phyloP scores from a whole-genome alignment of 2,113 vertebrate genomes.

The Pyrgilauda ruficollis region DNA sequence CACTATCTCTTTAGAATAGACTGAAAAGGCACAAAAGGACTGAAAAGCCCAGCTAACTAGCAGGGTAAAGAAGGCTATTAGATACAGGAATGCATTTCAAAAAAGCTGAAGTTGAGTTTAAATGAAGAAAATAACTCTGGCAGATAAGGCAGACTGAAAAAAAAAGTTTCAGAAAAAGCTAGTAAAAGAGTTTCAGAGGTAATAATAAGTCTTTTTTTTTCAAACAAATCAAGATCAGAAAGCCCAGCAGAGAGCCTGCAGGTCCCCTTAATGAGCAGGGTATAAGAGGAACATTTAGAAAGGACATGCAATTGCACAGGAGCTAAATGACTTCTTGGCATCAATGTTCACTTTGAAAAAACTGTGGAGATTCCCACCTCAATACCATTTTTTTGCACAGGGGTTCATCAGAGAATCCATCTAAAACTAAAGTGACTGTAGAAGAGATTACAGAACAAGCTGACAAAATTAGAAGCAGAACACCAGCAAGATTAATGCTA shows the following conservation, averaged over 20 bases:
- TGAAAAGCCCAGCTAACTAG: slow-evolving; percentile 6
- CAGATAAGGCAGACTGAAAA: not conserved
- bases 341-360: not conserved
- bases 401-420: not conserved
- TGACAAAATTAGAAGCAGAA: not conserved
- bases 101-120: not conserved
- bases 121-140: slow-evolving; percentile 28
- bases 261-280: slow-evolving; percentile 16
- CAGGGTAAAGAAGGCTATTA: slow-evolving; percentile 16
- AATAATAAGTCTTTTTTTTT: not conserved
- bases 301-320: not conserved
- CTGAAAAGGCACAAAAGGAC: not conserved
- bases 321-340: slow-evolving; percentile 16
- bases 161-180: not conserved
- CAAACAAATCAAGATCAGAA: slow-evolving; percentile 8
- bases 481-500: not conserved
- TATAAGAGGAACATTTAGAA: slow-evolving; percentile 3
- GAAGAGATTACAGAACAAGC: not conserved
- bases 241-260: not conserved
- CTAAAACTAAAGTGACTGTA: not conserved
- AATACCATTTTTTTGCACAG: not conserved
- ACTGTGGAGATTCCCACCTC: not conserved
- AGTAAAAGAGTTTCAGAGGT: not conserved
- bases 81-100: not conserved
- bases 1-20: not conserved